Conservation (phyloP, 2,888 invertebrate genomes). For the Dysmachus trigonus region DNA sequence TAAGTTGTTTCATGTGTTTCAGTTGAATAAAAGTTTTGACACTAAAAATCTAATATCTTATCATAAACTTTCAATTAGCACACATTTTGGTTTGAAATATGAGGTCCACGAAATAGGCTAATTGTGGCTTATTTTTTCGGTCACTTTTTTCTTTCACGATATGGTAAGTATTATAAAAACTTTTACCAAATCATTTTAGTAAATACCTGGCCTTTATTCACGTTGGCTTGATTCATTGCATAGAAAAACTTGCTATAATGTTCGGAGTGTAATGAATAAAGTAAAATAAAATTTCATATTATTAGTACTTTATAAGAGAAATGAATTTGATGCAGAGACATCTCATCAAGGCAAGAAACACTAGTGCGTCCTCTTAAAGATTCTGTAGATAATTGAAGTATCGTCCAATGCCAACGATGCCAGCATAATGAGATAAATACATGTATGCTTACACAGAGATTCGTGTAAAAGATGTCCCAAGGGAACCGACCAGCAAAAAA, state of each 20-base stretch:
- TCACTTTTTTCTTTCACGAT: too few relatives aligned
- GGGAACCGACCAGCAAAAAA: not conserved
- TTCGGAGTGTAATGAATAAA: not conserved
- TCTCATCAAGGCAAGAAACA: not conserved
- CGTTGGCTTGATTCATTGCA: not conserved
- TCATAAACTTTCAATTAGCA: too few relatives aligned
- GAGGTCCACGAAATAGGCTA: too few relatives aligned
- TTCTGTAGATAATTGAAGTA: not conserved
- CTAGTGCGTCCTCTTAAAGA: not conserved
- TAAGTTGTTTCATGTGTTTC: too few relatives aligned
- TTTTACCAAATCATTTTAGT: too few relatives aligned
- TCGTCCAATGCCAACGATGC: not conserved
- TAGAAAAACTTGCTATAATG: not conserved
- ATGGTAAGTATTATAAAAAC: too few relatives aligned
- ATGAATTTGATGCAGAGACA: not conserved
- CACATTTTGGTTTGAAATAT: too few relatives aligned
- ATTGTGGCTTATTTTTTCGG: too few relatives aligned
- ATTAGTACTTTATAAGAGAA: not conserved
- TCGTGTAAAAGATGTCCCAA: not conserved
- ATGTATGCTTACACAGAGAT: not conserved
- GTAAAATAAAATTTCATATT: not conserved
- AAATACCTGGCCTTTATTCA: not conserved
- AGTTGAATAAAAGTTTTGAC: too few relatives aligned
- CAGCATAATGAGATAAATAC: not conserved
- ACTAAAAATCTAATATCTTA: too few relatives aligned